Percentiles rank a stretch among this genome's conserved stretches.
phyloP scores from a whole-genome alignment of 2,113 vertebrate genomes.

The Oreochromis aureus region DNA sequence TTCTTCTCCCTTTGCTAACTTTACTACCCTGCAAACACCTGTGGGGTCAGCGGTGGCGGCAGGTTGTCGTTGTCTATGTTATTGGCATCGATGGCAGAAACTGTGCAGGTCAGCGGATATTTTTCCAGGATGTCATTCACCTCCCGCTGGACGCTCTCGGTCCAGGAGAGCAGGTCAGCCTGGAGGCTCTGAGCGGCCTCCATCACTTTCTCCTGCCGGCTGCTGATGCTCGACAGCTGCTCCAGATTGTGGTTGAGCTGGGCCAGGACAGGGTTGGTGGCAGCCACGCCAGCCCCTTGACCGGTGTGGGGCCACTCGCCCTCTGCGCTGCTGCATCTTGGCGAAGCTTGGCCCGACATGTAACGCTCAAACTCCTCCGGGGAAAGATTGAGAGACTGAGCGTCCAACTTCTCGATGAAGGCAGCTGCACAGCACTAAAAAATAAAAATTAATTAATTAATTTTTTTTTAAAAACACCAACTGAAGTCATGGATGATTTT shows the following conservation, averaged over 20 bases:
- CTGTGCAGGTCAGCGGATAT: slow-evolving; percentile 75
- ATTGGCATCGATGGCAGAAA: slow-evolving; percentile 87
- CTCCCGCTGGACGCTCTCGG: slow-evolving; percentile 79
- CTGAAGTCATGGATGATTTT: neutral
- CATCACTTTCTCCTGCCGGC: slow-evolving; percentile 83
- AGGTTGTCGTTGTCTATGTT: slow-evolving; percentile 87
- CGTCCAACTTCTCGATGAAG: slow-evolving; percentile 96
- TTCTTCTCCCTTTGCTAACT: neutral
- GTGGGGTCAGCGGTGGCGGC: slow-evolving; percentile 85
- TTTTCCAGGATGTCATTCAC: slow-evolving; percentile 86
- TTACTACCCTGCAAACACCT: slow-evolving; percentile 84
- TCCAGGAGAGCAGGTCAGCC: slow-evolving; percentile 87
- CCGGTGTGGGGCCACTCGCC: slow-evolving; percentile 57
- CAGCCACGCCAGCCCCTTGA: slow-evolving; percentile 54
- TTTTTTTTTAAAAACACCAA: fast-evolving
- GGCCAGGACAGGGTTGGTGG: slow-evolving; percentile 76
- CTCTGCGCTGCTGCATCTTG: slow-evolving; percentile 74
- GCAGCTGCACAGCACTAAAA: slow-evolving; percentile 91
- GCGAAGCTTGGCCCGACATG: slow-evolving; percentile 90
- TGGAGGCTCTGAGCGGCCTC: slow-evolving; percentile 83
- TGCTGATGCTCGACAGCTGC: slow-evolving; percentile 79
- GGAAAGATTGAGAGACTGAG: slow-evolving; percentile 91
- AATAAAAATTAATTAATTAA: neutral
- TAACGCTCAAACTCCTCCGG: slow-evolving; percentile 93
- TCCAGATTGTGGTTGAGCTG: slow-evolving; percentile 88